Percentiles rank a stretch among this genome's conserved stretches.
Evolutionary conservation across 2,113 vertebrate genomes (phyloP).

Genomic region (Caracal caracal): DNA sequence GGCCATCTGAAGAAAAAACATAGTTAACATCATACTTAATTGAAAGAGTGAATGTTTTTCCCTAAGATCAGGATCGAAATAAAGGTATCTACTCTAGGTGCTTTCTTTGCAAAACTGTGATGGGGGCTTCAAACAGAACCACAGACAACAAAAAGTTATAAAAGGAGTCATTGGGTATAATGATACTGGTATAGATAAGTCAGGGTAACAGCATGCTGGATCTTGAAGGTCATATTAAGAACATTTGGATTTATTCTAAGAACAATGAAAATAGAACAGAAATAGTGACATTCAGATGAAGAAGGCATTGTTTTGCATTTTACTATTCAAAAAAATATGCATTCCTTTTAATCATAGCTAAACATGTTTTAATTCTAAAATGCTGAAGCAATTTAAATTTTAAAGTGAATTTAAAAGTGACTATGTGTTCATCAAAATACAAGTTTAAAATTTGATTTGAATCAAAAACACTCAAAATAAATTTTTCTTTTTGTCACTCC

Average conservation of each 20-base stretch:
- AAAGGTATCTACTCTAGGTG: neutral
- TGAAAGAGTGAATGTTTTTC: neutral
- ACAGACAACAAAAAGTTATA: neutral
- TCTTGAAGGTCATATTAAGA: neutral
- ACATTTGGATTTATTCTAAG: slow-evolving; percentile 7
- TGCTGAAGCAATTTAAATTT: slow-evolving; percentile 30
- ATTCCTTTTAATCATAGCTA: neutral
- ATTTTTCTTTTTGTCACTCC: neutral
- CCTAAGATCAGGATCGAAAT: neutral
- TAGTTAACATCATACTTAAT: neutral
- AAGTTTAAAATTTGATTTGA: neutral
- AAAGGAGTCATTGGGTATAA: neutral
- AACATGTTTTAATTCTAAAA: slow-evolving; percentile 23
- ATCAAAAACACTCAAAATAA: neutral
- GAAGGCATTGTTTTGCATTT: neutral
- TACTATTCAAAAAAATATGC: neutral
- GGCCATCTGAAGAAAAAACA: neutral
- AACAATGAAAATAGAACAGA: neutral
- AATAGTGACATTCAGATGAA: neutral
- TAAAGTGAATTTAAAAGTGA: neutral
- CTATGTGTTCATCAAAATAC: neutral
- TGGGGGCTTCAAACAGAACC: neutral
- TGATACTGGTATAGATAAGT: neutral
- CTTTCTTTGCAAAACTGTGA: neutral
- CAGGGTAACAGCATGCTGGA: neutral